Conservation (phyloP, 2,888 invertebrate genomes). For the Epiperipatus broadwayi region DNA sequence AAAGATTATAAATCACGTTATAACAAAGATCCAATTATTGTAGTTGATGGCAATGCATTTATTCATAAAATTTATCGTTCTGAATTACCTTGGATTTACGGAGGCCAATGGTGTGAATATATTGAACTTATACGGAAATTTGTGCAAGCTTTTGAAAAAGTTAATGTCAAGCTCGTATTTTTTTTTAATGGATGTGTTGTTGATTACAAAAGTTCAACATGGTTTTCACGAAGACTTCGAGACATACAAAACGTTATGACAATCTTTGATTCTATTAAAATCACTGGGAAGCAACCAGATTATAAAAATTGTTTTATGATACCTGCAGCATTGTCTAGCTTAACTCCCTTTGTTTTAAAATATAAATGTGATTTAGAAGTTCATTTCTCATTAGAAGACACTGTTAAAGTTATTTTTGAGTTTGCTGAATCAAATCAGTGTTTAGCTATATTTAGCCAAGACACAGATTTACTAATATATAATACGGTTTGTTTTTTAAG, state of each 20-base stretch:
- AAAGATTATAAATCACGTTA: slow-evolving; percentile 17
- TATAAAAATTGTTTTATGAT: slow-evolving; percentile 20
- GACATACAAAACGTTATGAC: slow-evolving; percentile 19
- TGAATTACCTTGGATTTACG: slow-evolving; percentile 22
- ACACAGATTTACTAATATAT: slow-evolving; percentile 24
- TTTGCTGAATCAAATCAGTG: slow-evolving; percentile 22
- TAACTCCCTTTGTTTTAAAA: slow-evolving; percentile 20
- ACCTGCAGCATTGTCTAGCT: slow-evolving; percentile 21
- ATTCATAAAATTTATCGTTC: slow-evolving; percentile 19
- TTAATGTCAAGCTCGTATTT: slow-evolving; percentile 22
- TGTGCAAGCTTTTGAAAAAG: slow-evolving; percentile 19
- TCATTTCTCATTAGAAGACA: slow-evolving; percentile 21
- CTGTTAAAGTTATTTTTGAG: slow-evolving; percentile 23
- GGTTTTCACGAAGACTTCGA: slow-evolving; percentile 21
- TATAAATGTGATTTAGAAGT: slow-evolving; percentile 21
- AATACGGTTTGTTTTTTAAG: slow-evolving; percentile 23
- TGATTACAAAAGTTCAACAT: slow-evolving; percentile 21
- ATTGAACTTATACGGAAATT: slow-evolving; percentile 19
- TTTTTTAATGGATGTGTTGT: slow-evolving; percentile 24
- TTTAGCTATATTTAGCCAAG: slow-evolving; percentile 25
- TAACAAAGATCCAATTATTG: slow-evolving; percentile 20
- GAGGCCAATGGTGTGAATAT: slow-evolving; percentile 23
- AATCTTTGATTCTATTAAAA: slow-evolving; percentile 18
- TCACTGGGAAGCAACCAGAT: slow-evolving; percentile 15
- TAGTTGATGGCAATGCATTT: slow-evolving; percentile 23